Evolutionary conservation across 1,140 invertebrate genomes (phyloP).

Genomic region (Lamellibrachia luymesi): DNA sequence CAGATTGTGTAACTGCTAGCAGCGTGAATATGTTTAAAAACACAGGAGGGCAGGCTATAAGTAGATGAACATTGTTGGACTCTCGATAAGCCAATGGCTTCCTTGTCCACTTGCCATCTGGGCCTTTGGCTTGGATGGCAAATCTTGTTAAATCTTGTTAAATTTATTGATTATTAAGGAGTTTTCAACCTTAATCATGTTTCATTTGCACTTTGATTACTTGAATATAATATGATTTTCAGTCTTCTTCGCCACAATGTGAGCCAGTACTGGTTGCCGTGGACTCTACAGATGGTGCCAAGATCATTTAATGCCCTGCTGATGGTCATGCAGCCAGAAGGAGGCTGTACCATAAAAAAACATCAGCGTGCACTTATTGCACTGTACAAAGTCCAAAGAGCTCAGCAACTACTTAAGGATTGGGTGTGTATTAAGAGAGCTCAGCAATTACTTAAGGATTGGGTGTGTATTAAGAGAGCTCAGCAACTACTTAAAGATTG

Average conservation of each 20-base stretch:
- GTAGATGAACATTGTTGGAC: no score
- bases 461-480: slow-evolving; percentile 19
- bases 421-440: neutral
- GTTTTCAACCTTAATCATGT: no score
- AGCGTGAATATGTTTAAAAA: no score
- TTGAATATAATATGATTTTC: slow-evolving; percentile 4
- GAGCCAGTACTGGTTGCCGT: slow-evolving; percentile 21
- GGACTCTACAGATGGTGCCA: slow-evolving; percentile 16
- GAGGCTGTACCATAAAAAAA: neutral
- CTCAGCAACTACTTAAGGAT: slow-evolving; percentile 6
- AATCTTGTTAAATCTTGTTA: no score
- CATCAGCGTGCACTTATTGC: slow-evolving; percentile 14
- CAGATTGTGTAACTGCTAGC: no score
- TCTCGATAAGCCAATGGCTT: no score
- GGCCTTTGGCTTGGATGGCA: no score
- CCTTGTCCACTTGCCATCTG: no score
- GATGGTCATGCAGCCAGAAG: neutral
- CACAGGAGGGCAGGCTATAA: no score
- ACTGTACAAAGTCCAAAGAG: slow-evolving; percentile 12
- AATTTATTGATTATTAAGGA: no score
- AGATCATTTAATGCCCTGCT: slow-evolving; percentile 10
- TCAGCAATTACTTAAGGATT: slow-evolving; percentile 4
- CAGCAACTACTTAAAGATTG: neutral
- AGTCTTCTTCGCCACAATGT: slow-evolving; percentile 19
- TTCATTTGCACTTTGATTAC: no score